phyloP scores from a whole-genome alignment of 2,888 invertebrate species.

The Orthonychiurus folsomi region DNA sequence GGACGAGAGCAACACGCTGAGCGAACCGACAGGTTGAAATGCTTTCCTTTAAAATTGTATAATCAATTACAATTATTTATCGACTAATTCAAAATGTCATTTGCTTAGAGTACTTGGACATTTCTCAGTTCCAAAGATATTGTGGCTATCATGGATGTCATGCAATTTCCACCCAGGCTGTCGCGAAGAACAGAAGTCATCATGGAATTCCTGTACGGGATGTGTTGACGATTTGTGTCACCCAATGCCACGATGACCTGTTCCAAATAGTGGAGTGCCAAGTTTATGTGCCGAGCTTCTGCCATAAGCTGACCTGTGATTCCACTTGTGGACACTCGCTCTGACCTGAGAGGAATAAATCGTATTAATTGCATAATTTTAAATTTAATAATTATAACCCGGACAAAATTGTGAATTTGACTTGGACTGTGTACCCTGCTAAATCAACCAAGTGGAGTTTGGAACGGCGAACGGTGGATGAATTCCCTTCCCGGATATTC shows the following conservation, averaged over 20 bases:
- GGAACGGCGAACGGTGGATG: conserved; percentile 45
- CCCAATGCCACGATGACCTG: conserved; percentile 46
- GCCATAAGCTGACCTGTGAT: conserved; percentile 47
- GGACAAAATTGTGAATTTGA: background rate
- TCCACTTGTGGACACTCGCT: conserved; percentile 48
- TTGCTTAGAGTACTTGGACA: background rate
- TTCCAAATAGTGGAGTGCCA: conserved; percentile 51
- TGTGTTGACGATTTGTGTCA: conserved; percentile 43
- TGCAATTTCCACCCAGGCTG: conserved; percentile 51
- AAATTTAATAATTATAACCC: no score
- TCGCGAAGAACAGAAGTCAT: conserved; percentile 50
- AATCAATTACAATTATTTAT: no score
- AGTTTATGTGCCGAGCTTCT: conserved; percentile 51
- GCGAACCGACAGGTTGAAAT: conserved; percentile 52
- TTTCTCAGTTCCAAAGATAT: conserved; percentile 42
- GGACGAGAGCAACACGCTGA: conserved; percentile 49
- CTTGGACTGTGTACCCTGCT: conserved; percentile 46
- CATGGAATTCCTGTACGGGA: conserved; percentile 50
- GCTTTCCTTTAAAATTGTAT: no score
- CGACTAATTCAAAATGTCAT: conserved; percentile 3
- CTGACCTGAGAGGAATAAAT: conserved; percentile 44
- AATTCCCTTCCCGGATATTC: conserved; percentile 43
- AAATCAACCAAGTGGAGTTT: conserved; percentile 52
- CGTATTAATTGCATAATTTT: background rate
- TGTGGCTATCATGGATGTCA: conserved; percentile 51